Percentiles rank a stretch among this genome's conserved stretches.
Evolutionary conservation across 2,113 vertebrate genomes (phyloP).

Genomic region (Gavia stellata): DNA sequence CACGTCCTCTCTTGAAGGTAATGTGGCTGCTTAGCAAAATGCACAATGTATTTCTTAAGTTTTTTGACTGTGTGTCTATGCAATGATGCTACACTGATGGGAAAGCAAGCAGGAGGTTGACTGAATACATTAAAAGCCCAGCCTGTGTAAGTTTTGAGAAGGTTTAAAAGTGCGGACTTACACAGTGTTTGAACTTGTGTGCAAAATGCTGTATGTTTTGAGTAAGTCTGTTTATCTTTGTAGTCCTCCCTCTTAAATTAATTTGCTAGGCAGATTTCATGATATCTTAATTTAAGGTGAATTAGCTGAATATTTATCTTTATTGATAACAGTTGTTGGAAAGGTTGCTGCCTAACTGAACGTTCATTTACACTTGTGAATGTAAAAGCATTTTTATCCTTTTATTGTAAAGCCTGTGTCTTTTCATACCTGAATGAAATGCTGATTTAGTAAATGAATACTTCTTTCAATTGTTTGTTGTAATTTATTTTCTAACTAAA

Average conservation of each 20-base stretch:
- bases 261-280: neutral
- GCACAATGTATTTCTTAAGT: neutral
- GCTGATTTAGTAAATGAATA: neutral
- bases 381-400: neutral
- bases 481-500: neutral
- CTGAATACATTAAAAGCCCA: neutral
- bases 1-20: neutral
- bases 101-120: neutral
- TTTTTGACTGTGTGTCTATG: neutral
- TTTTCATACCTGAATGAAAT: neutral
- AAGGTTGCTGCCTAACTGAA: neutral
- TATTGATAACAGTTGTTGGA: neutral
- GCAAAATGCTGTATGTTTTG: no score
- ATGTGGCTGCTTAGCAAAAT: neutral
- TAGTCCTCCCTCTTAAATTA: neutral
- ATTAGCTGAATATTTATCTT: neutral
- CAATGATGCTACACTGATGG: neutral
- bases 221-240: neutral
- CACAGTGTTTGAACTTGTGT: no score
- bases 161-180: neutral
- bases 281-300: neutral
- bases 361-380: neutral
- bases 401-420: neutral
- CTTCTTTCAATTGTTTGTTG: neutral
- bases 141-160: neutral